phyloP scores from a whole-genome alignment of 1,140 invertebrate genomes.

The Orussus abietinus region DNA sequence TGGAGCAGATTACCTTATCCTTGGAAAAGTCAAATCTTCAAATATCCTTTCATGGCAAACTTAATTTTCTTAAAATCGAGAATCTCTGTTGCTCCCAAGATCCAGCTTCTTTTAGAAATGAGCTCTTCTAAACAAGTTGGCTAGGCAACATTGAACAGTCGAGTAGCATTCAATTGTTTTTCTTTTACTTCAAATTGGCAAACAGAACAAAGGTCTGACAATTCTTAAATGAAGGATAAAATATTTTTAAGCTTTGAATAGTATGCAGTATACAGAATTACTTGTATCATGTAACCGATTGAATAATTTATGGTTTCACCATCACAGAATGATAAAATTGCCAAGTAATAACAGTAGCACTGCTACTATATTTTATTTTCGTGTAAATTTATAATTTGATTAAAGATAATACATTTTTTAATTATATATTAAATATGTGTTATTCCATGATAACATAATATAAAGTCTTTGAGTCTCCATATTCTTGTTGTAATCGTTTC shows the following conservation, averaged over 20 bases:
- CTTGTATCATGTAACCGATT: too few relatives aligned
- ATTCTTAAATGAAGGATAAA: too few relatives aligned
- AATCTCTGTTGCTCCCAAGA: conserved; percentile 8
- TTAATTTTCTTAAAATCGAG: conserved; percentile 18
- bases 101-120: conserved; percentile 6
- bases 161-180: neutral
- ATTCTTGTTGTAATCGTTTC: conserved; percentile 36
- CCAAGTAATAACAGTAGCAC: too few relatives aligned
- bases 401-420: too few relatives aligned
- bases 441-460: conserved; percentile 36
- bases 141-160: neutral
- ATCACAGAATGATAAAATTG: too few relatives aligned
- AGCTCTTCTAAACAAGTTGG: neutral
- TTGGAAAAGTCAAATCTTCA: conserved; percentile 23
- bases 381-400: too few relatives aligned
- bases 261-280: too few relatives aligned
- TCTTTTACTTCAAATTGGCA: neutral
- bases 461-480: conserved; percentile 33
- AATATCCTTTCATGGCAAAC: conserved; percentile 34
- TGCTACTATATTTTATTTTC: too few relatives aligned
- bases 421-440: too few relatives aligned
- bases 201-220: too few relatives aligned
- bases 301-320: too few relatives aligned
- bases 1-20: conserved; percentile 29
- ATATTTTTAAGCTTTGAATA: too few relatives aligned